These are phyloP conservation scores for Phoxinus phoxinus DNA, from an alignment of 2,113 vertebrate genomes.

Conservation along the genomic window DNA sequence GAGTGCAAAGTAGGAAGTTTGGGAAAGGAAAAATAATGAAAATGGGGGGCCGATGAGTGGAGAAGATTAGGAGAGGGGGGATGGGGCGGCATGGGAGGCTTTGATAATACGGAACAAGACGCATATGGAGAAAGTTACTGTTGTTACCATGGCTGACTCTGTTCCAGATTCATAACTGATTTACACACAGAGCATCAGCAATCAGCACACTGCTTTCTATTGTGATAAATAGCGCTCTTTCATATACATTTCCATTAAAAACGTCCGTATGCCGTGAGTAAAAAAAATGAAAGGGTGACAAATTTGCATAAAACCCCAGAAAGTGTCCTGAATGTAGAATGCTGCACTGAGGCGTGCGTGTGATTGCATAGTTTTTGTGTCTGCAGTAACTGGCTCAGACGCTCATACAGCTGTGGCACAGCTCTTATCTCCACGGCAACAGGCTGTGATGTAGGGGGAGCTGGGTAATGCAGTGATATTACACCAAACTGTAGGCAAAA, in stretches of 20 bases:
- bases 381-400: constrained; percentile 47
- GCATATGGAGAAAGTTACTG: constrained; percentile 3
- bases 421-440: constrained; percentile 67
- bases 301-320: too few relatives aligned
- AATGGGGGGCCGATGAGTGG: constrained; percentile 43
- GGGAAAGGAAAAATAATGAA: constrained; percentile 32
- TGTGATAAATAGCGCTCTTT: background rate
- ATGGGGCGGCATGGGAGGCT: constrained; percentile 5
- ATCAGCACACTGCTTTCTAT: background rate
- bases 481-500: background rate
- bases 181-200: constrained; percentile 14
- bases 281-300: background rate
- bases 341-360: constrained; percentile 47
- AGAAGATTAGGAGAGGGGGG: constrained; percentile 39
- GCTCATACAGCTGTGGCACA: constrained; percentile 62
- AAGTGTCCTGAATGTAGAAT: background rate
- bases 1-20: constrained; percentile 18
- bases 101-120: constrained; percentile 36
- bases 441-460: constrained; percentile 61
- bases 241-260: background rate
- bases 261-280: background rate
- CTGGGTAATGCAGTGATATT: constrained; percentile 38
- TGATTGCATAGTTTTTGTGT: constrained; percentile 55
- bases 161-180: constrained; percentile 33
- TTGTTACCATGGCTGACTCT: constrained; percentile 12